phyloP scores from a whole-genome alignment of 2,113 vertebrate genomes.

The Apodemus sylvaticus region DNA sequence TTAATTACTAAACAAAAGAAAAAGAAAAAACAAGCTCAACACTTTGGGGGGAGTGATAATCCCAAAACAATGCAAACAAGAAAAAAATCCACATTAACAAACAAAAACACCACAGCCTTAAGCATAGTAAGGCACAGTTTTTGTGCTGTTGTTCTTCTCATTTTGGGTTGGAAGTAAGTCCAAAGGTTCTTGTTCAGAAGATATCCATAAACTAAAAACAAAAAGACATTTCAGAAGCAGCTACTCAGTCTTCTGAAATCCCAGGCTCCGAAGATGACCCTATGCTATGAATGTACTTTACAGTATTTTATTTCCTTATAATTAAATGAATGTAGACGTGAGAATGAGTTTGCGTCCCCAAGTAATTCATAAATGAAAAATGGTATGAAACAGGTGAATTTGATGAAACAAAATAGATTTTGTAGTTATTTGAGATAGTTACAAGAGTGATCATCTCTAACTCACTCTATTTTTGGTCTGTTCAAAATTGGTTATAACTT shows the following conservation, averaged over 20 bases:
- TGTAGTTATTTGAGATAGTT: not conserved
- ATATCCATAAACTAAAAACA: not conserved
- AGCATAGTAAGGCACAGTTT: not conserved
- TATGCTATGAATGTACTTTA: not conserved
- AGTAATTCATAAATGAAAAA: not conserved
- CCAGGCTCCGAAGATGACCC: not conserved
- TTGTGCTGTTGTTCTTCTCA: not conserved
- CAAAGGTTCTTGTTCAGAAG: not conserved
- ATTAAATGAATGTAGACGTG: not conserved
- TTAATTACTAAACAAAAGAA: too few relatives aligned
- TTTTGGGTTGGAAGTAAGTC: not conserved
- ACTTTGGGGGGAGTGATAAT: too few relatives aligned
- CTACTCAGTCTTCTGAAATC: too few relatives aligned
- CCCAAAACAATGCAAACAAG: too few relatives aligned
- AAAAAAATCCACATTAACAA: too few relatives aligned
- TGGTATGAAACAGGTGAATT: not conserved
- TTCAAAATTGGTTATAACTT: not conserved
- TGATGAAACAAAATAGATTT: not conserved
- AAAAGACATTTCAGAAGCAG: not conserved
- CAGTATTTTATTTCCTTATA: not conserved
- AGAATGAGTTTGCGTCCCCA: not conserved
- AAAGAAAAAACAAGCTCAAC: too few relatives aligned
- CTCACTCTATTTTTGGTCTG: not conserved
- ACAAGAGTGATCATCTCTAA: not conserved
- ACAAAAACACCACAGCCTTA: not conserved